Evolutionary conservation across 2,113 vertebrate genomes (phyloP).

Genomic region (Anguilla rostrata): DNA sequence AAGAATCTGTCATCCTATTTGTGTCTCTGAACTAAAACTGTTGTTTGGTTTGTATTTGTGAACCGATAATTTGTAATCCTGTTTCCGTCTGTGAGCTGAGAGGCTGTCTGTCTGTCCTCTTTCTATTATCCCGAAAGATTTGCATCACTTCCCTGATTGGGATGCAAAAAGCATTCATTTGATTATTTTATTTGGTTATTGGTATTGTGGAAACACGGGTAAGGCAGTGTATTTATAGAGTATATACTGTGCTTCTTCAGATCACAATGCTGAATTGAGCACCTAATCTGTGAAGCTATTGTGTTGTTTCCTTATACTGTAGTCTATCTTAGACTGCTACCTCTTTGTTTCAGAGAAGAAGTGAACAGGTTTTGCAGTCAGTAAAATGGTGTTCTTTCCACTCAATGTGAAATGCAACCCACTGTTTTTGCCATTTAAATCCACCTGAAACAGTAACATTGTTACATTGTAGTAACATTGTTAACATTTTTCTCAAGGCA

Average conservation of each 20-base stretch:
- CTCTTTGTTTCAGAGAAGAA: constrained; percentile 4
- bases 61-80: no score
- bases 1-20: neutral
- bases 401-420: neutral
- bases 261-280: neutral
- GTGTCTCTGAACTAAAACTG: neutral
- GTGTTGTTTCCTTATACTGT: neutral
- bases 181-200: neutral
- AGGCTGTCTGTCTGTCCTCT: neutral
- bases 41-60: neutral
- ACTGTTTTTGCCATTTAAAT: neutral
- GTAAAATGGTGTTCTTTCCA: neutral
- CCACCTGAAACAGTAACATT: neutral
- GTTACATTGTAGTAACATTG: no score
- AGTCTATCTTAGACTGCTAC: neutral
- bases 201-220: no score
- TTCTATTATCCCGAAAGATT: neutral
- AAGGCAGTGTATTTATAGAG: neutral
- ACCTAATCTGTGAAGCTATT: neutral
- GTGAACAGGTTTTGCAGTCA: neutral
- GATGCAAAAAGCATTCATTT: neutral
- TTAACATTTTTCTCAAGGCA: no score
- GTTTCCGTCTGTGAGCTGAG: neutral
- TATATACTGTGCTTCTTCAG: neutral
- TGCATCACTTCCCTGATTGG: neutral